Evolutionary conservation across 2,113 vertebrate genomes (phyloP).

Genomic region (Egretta garzetta): DNA sequence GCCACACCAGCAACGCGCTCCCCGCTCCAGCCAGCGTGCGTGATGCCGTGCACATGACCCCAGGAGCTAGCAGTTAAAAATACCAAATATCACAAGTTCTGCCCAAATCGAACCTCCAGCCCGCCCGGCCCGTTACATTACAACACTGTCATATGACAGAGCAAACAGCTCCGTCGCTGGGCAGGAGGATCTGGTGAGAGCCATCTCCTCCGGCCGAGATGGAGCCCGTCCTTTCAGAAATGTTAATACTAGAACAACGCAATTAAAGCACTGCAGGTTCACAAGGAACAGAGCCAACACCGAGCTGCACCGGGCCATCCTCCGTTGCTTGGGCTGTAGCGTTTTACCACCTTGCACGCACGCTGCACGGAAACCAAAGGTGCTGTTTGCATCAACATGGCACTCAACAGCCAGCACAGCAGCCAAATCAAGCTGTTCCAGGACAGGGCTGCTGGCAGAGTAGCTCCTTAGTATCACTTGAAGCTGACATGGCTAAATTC

Average conservation of each 20-base stretch:
- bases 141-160: not conserved
- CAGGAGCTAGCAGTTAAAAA: not conserved
- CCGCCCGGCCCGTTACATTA: not conserved
- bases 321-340: fast-evolving
- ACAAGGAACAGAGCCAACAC: not conserved
- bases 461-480: not conserved
- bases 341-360: not conserved
- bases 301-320: not conserved
- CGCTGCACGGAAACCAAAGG: not conserved
- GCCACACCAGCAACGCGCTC: fast-evolving
- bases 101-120: not conserved
- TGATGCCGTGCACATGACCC: not conserved
- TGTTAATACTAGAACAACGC: fast-evolving
- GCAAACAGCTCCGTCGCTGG: fast-evolving
- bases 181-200: not conserved
- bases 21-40: not conserved
- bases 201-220: not conserved
- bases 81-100: not conserved
- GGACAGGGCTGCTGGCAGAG: not conserved
- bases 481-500: not conserved
- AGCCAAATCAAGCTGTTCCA: not conserved
- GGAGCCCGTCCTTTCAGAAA: not conserved
- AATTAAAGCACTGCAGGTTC: not conserved
- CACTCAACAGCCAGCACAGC: not conserved
- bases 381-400: not conserved